Base-by-base conservation (phyloP, 2,797 vertebrate genomes). In the Poecilia velifera region DNA sequence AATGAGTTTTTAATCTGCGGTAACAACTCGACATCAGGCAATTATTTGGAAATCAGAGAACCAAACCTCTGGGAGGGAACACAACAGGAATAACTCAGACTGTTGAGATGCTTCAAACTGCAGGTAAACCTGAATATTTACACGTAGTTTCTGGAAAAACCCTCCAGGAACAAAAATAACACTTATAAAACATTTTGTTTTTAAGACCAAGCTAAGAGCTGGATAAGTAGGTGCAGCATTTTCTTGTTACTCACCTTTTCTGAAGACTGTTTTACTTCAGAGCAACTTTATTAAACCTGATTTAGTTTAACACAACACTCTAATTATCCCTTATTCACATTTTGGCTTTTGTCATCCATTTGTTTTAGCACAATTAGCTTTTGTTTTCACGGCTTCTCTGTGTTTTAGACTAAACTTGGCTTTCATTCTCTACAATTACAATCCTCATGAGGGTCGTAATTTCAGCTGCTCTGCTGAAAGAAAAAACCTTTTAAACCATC, bases 1-100 rank as follows among this genome's bases (percentile, higher is more conserved):
- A 85, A 92, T 87, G 86, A 87, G 87, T 77, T 88, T 93, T 93
- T 93, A 93, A 94, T 95, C 91, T 90, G 87, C 13, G n/a, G 86
- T 87, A 94, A 93, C 82, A 79, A 84, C 84, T 87, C 76, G 46
- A 90, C 89, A 89, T 93, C 47, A 81, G 86, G 80, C 73, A 84
- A 91, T 91, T 68, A 78, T 83, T 72, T 74, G 55, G 75, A 86
- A 91, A 91, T 86, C 77, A 84, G 72, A 84, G 79, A 76, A 80
- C 82, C 31, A 41, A 73, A 77, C 70, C 22, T 80, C 41, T 70
- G 72, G 77, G 39, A 66, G 85, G 76, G 74, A 82, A 78, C 3
- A 25, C 46, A 80, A 57, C 4, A 81, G 34, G 5, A 81, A 31
- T 3, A 6, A 73, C 77, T 76, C 81, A 28, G 73, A 22, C 59